phyloP scores from a whole-genome alignment of 2,888 invertebrate genomes.

The Andrena bucephala region DNA sequence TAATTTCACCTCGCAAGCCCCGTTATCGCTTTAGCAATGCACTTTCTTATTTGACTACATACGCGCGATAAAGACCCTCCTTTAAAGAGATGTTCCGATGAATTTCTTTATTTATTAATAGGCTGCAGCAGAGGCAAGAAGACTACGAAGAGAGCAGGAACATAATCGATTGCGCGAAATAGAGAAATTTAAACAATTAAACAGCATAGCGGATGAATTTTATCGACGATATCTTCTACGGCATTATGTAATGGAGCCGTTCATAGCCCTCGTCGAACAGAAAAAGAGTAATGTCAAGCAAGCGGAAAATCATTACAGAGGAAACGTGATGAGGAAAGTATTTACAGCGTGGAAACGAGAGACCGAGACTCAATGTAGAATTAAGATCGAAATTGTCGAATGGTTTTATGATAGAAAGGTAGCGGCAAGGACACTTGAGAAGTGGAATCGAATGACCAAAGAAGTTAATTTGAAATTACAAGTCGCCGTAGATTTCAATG shows the following conservation, averaged over 20 bases:
- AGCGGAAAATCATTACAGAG: constrained; percentile 87
- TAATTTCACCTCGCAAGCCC: constrained; percentile 53
- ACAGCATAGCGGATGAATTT: constrained; percentile 76
- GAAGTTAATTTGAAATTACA: constrained; percentile 86
- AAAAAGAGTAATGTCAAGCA: constrained; percentile 77
- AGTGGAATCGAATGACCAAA: constrained; percentile 72
- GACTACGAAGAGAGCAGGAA: constrained; percentile 77
- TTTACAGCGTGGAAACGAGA: constrained; percentile 86
- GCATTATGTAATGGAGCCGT: constrained; percentile 75
- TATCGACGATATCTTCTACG: constrained; percentile 77
- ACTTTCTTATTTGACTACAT: constrained; percentile 7
- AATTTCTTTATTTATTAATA: constrained; percentile 51
- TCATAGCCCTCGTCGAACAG: constrained; percentile 73
- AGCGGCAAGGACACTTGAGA: constrained; percentile 64
- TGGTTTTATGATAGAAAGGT: constrained; percentile 74
- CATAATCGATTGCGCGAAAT: constrained; percentile 70
- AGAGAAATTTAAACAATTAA: constrained; percentile 72
- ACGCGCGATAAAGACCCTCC: background rate
- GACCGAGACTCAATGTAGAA: constrained; percentile 63
- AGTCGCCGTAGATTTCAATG: constrained; percentile 91
- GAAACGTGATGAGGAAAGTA: constrained; percentile 85
- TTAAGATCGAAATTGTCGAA: constrained; percentile 70
- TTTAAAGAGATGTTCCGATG: background rate
- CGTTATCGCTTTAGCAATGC: constrained; percentile 40
- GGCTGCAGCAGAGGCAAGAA: constrained; percentile 77